Percentiles rank a stretch among this genome's conserved stretches.
Conservation (phyloP, 2,113 vertebrate species). For the Mastomys natalensis region DNA sequence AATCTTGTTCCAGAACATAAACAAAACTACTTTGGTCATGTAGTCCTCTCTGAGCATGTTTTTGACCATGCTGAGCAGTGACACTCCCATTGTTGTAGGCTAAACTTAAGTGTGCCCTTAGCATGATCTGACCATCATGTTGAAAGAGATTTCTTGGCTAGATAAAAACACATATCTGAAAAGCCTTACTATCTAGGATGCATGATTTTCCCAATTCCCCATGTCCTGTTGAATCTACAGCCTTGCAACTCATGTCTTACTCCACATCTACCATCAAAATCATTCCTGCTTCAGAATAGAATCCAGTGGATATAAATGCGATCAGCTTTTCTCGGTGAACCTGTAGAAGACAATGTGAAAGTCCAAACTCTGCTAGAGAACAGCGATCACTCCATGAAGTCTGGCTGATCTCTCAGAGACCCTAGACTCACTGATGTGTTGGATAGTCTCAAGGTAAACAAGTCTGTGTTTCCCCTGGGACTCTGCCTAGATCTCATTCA, state of each 20-base stretch:
- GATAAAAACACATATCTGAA: neutral
- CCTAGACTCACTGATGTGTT: neutral
- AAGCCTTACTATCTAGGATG: neutral
- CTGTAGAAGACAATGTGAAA: neutral
- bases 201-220: neutral
- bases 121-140: neutral
- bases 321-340: neutral
- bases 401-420: neutral
- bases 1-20: neutral
- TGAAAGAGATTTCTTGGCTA: neutral
- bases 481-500: neutral
- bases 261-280: neutral
- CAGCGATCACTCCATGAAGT: neutral
- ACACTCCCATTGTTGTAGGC: too few species aligned
- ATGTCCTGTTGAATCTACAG: neutral
- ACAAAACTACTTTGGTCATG: neutral
- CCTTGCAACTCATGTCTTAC: neutral
- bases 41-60: neutral
- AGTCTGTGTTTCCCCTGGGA: neutral
- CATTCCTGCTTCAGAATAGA: neutral
- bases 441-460: neutral
- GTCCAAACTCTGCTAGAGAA: neutral
- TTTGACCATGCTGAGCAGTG: neutral
- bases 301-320: neutral
- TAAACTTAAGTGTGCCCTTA: neutral